phyloP scores from a whole-genome alignment of 30 jellyfish, hydroid and myxozoan species.

The Cassiopea xamachana region DNA sequence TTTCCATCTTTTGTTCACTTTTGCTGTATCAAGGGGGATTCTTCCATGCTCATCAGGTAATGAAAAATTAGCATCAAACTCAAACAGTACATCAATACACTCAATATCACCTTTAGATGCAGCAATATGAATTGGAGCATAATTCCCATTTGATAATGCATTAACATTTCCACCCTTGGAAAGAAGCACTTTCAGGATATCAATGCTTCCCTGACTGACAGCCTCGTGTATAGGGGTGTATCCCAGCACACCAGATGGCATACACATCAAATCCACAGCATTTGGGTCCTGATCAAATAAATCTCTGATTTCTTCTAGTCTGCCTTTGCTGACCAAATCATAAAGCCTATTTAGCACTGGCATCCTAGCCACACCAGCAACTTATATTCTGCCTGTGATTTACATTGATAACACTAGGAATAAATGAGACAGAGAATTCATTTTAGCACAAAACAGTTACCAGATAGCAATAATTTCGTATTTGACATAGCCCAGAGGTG shows the following conservation, averaged over 20 bases:
- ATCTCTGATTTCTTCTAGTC: constrained; percentile 66
- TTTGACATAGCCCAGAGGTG: no score
- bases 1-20: constrained; percentile 41
- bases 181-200: constrained; percentile 74
- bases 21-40: constrained; percentile 89
- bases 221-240: constrained; percentile 97
- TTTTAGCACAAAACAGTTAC: no score
- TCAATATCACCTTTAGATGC: constrained; percentile 90
- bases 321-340: constrained; percentile 73
- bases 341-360: constrained; percentile 62
- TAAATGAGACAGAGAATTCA: no score
- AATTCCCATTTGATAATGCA: constrained; percentile 82
- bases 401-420: no score
- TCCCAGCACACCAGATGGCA: constrained; percentile 91
- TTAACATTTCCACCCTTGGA: constrained; percentile 87
- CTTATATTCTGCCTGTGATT: background rate
- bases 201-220: constrained; percentile 67
- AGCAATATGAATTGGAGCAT: constrained; percentile 96
- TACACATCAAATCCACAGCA: constrained; percentile 61
- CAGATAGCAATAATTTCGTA: no score
- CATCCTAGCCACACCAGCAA: background rate
- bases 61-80: constrained; percentile 70
- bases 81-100: constrained; percentile 79
- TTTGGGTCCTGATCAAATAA: constrained; percentile 50
- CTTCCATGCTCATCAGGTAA: constrained; percentile 84